These are phyloP conservation scores for Sander lucioperca DNA, from an alignment of 2,113 vertebrate species.

Conservation along the genomic window DNA sequence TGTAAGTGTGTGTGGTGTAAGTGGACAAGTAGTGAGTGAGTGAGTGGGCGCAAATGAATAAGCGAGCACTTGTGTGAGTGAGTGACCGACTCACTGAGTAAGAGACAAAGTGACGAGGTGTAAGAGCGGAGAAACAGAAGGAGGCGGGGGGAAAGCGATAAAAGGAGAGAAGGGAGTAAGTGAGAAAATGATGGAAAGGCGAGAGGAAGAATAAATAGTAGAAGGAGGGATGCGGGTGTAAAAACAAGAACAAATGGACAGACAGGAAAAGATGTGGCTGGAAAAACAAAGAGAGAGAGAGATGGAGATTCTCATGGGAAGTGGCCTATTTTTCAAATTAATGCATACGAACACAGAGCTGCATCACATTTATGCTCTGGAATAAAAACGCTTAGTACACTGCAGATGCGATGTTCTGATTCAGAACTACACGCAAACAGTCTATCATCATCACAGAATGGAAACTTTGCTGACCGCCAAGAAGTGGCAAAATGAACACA, in stretches of 20 bases:
- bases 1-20: constrained; percentile 20
- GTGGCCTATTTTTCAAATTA: constrained; percentile 75
- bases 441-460: neutral
- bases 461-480: neutral
- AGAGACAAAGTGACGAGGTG: constrained; percentile 47
- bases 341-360: constrained; percentile 52
- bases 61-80: neutral
- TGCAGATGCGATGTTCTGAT: constrained; percentile 16
- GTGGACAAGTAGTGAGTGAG: constrained; percentile 10
- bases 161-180: constrained; percentile 12
- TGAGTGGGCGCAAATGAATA: constrained; percentile 32
- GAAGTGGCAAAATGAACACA: neutral
- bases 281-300: neutral
- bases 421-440: constrained; percentile 13
- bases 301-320: constrained; percentile 55
- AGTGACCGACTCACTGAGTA: constrained; percentile 27
- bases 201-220: constrained; percentile 52
- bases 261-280: constrained; percentile 24
- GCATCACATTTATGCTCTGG: constrained; percentile 39
- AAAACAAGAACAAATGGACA: constrained; percentile 51
- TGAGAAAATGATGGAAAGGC: constrained; percentile 51
- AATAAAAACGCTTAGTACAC: constrained; percentile 26
- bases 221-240: constrained; percentile 39
- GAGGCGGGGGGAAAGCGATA: neutral
- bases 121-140: constrained; percentile 48